These are phyloP conservation scores for Ruditapes philippinarum DNA, from an alignment of 1,140 invertebrate genomes.

Conservation along the genomic window DNA sequence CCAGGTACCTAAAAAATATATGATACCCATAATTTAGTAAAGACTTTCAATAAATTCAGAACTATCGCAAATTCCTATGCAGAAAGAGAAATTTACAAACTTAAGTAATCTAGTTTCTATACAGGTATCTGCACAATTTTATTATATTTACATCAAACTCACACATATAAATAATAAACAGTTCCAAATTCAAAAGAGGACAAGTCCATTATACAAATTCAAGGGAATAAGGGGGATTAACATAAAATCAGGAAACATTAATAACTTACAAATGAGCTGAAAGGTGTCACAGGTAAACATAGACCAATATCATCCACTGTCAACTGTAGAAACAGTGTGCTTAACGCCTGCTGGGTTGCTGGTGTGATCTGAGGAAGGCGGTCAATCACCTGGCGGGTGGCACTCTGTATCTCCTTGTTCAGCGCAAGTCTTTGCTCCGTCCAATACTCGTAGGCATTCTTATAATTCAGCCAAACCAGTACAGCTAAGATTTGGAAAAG, in stretches of 20 bases:
- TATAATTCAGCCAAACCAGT: constrained; percentile 99
- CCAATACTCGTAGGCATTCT: constrained; percentile 99
- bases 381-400: constrained; percentile 88
- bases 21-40: too few species aligned
- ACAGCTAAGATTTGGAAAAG: constrained; percentile 90
- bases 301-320: constrained; percentile 99
- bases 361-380: constrained; percentile 80
- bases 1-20: constrained; percentile 57
- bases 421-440: constrained; percentile 93
- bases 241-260: too few species aligned
- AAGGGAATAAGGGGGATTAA: too few species aligned
- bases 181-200: too few species aligned
- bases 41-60: too few species aligned
- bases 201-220: too few species aligned
- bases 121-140: too few species aligned
- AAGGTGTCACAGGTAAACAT: constrained; percentile 95
- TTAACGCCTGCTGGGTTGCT: constrained; percentile 87
- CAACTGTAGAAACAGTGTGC: constrained; percentile 96
- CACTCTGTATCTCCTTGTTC: constrained; percentile 90
- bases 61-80: too few species aligned
- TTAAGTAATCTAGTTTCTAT: too few species aligned
- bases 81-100: too few species aligned
- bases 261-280: constrained; percentile 70
- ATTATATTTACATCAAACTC: too few species aligned
- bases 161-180: too few species aligned